These are phyloP conservation scores for Nymphalis polychloros DNA, from an alignment of 2,888 invertebrate species.

Conservation along the genomic window DNA sequence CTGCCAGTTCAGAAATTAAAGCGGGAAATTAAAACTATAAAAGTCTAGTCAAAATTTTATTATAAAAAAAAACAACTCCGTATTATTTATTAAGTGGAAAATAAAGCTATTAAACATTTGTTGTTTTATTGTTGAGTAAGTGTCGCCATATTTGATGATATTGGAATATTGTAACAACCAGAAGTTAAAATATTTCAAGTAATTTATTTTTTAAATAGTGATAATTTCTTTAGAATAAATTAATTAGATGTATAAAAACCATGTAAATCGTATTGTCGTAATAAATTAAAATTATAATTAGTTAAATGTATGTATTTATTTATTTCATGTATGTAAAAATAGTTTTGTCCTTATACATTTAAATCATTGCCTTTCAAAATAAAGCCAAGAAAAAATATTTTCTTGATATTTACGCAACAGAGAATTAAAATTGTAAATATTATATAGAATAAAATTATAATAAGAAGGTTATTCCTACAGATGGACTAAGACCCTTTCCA, in stretches of 20 bases:
- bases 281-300: too few relatives aligned
- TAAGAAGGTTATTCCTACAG: too few relatives aligned
- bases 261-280: neutral
- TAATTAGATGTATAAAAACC: conserved; percentile 4
- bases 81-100: conserved; percentile 21
- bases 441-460: too few relatives aligned
- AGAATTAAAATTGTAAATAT: too few relatives aligned
- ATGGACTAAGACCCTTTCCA: too few relatives aligned
- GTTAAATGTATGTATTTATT: too few relatives aligned
- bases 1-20: conserved; percentile 67
- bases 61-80: conserved; percentile 11
- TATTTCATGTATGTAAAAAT: too few relatives aligned
- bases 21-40: conserved; percentile 57
- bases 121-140: conserved; percentile 7
- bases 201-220: conserved; percentile 12
- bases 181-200: conserved; percentile 2
- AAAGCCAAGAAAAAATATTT: too few relatives aligned
- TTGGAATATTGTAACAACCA: conserved; percentile 4
- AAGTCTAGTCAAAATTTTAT: conserved; percentile 32
- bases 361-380: too few relatives aligned
- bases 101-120: conserved; percentile 7
- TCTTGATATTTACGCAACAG: too few relatives aligned
- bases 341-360: too few relatives aligned
- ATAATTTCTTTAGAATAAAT: conserved; percentile 3
- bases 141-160: conserved; percentile 15